Evolutionary conservation across 2,888 invertebrate genomes (phyloP), one percentile per base, ranked within the genome.

Genomic region (Spilosoma lubricipeda): DNA sequence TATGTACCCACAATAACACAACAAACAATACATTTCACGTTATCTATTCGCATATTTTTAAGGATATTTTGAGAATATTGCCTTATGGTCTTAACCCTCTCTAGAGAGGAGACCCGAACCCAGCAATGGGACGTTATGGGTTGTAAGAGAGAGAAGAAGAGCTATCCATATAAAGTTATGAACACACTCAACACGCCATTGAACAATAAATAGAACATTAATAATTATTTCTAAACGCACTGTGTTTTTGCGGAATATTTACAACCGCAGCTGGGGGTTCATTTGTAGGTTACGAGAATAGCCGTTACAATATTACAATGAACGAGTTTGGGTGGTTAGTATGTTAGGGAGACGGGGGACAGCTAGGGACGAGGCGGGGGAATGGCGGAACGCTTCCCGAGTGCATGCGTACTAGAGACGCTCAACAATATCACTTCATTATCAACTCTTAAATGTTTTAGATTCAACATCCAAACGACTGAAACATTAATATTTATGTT

Each of bases 231-330:
- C 56, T 1, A 36, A 27, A 56, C 30, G 1, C 33, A 33, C 45
- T 30, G 45, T 63, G 63, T 42, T 30, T 59, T 67, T 33, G 52
- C 36, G 11, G n/a, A 70, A 70, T 70, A 56, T 56, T 70, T 11
- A 56, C 5, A 63, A 70, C 30, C 42, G 39, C 23, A 48, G 33
- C 52, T 39, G 27, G 59, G 42, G 59, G 66, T 64, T 72, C 71
- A 80, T 80, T 77, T 74, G 82, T 86, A 80, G 87, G 89, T 90
- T 93, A 92, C 91, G 91, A 92, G 92, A 93, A 70, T 70, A 70
- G 90, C 91, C 88, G 91, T 91, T 92, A 89, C 80, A 77, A 75
- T 74, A 91, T 91, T 92, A 89, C 80, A 77, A 75, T 74, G 77
- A 80, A 82, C 85, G 83, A 85, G 85, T 74, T 83, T 85, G 90